Base-by-base conservation (phyloP, 2,113 vertebrate species). In the Indri indri region DNA sequence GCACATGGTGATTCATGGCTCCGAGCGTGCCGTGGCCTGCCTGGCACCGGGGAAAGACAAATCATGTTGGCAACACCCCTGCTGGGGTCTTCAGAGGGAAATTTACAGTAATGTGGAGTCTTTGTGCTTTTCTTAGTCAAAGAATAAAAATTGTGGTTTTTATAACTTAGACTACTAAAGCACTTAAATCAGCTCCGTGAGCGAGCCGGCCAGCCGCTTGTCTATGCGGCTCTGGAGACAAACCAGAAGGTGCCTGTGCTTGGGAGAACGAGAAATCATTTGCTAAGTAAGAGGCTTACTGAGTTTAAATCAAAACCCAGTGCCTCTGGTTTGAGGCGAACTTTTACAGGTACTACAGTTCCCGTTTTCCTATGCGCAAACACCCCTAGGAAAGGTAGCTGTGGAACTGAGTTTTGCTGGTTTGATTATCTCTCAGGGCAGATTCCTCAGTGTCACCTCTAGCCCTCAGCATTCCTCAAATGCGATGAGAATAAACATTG, bases 31-130 rank as follows among this genome's bases (percentile, higher is more conserved):
- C 59, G 14, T 0, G 61, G 9, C 45, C 42, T 4, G 40, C 3
- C 1, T n/a, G 76, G 45, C 37, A 0, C 76, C 2, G 66, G 45
- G 11, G 57, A 30, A 20, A 34, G 68, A 90, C 42, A 50, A 5
- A 61, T 61, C 77, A 27, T 2, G 40, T 9, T 45, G 18, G 13
- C 42, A 20, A 4, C 32, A 8, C 25, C 22, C 82, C 70, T 66
- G 4, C 77, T 6, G 77, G 32, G 77, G 71, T 77, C 88, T 95
- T 80, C 50, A 54, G 90, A 88, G 94, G 92, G 90, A 76, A 74
- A 91, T 77, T 80, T 30, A 91, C 82, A 70, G 32, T 40, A 50
- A 65, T 0, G 0, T 27, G 27, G 40, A 76, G 22, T 25, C 63
- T 27, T 30, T 42, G 59, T 54, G 73, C 86, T 91, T 70, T 90